Evolutionary conservation across 2,113 vertebrate genomes (phyloP).

Genomic region (Brachypodius melanocephalos): DNA sequence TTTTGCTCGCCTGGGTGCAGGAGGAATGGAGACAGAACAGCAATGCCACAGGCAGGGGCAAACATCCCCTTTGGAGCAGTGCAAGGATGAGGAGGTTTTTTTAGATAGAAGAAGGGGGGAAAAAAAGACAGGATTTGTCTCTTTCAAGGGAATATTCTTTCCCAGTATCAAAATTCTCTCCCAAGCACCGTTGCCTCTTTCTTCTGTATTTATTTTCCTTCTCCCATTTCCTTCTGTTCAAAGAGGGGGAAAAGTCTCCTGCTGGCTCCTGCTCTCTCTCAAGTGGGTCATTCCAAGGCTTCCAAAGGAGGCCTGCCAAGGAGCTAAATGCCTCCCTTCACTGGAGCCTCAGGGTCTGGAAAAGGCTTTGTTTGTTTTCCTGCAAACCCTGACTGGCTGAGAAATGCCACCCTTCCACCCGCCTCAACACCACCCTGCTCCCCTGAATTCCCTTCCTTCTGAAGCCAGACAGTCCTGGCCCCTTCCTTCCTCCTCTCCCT

Average conservation of each 20-base stretch:
- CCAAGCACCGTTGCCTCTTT: neutral
- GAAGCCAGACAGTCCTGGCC: neutral
- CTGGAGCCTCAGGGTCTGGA: neutral
- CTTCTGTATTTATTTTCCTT: neutral
- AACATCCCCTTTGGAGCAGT: neutral
- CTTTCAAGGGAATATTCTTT: neutral
- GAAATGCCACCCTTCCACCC: neutral
- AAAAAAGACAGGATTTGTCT: neutral
- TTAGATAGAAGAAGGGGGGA: neutral
- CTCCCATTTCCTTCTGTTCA: slow-evolving; percentile 2
- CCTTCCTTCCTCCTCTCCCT: neutral
- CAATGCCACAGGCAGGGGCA: neutral
- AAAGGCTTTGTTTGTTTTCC: slow-evolving; percentile 52
- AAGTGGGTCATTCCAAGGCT: slow-evolving; percentile 13
- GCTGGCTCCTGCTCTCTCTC: neutral
- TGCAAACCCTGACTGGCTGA: slow-evolving; percentile 1
- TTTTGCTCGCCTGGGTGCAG: neutral
- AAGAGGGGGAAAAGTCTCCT: neutral
- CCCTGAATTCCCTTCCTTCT: neutral
- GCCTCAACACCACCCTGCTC: neutral
- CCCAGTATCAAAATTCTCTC: slow-evolving; percentile 9
- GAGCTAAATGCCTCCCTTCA: neutral
- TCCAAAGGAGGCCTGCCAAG: slow-evolving; percentile 32
- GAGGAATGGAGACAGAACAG: neutral
- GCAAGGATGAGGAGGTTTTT: neutral